Base-by-base conservation (phyloP, 2,113 vertebrate genomes). In the Pagrus major region DNA sequence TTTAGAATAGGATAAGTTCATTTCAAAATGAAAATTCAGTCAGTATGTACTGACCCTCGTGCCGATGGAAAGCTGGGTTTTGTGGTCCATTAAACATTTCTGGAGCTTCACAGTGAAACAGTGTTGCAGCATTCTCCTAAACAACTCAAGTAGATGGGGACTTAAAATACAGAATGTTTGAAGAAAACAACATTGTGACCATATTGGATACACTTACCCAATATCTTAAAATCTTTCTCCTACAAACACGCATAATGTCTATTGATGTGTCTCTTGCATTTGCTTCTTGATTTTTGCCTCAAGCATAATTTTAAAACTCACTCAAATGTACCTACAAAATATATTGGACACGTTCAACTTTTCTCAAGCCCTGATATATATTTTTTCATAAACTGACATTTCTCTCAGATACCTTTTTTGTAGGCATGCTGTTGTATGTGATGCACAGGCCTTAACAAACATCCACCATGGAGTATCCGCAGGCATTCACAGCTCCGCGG, bases 401-500 rank as follows among this genome's bases (percentile, higher is more conserved):
- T 78, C 64, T 23, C n/a, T 33, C 39, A 5, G 60, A 55, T 42
- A 71, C 47, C 37, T 59, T 42, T 21, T 54, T 20, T 67, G 47
- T 21, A 47, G 37, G 27, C 42, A 61, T n/a, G 47, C 56, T 44
- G 42, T 49, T 59, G 23, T 58, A 54, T 76, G 54, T 65, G 71
- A 66, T 12, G 11, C 16, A 37, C 49, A 44, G 73, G 33, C 65
- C 59, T 37, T 29, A 71, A 68, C 35, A 33, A 78, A 85, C 54
- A 78, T 51, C 23, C 49, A 68, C 65, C 41, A 5, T 44, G 14
- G 41, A 71, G 35, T 51, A 41, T 82, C 75, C 72, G 51, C 81
- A 51, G 68, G 71, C 74, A 61, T 58, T 58, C 47, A 20, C 31
- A 37, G 64, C 76, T 35, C 44, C 35, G n/a, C 39, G 0, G 59